Base-by-base conservation (phyloP, 2,888 invertebrate species). In the Gnatocerus cornutus region DNA sequence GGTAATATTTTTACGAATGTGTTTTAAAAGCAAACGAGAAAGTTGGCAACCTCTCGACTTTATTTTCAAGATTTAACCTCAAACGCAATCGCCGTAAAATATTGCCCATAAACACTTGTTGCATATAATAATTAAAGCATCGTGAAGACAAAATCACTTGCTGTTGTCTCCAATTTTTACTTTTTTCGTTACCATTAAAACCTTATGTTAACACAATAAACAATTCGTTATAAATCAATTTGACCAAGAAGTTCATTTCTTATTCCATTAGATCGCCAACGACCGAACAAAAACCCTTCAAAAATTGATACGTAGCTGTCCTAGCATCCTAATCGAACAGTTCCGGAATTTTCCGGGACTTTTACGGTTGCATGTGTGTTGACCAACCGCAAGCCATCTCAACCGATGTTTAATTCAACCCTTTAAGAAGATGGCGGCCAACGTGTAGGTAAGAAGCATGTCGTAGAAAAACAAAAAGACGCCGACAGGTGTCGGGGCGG, bases 341-440 rank as follows among this genome's bases (percentile, higher is more conserved):
- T 21, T 9, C 45, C 33, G 46, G 46, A 46, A 45, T 13, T 30
- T 59, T 30, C 62, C 56, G 63, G 67, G 45, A 46, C 39, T 65
- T 69, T 59, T 61, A 53, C 55, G 46, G 46, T 39, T 10, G 33
- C 46, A 46, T 50, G 67, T 71, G 16, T 13, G 29, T 46, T 73
- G 73, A 71, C 75, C 74, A 73, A 73, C 74, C 73, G 70, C 74
- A 68, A 63, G 53, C 64, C 59, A 56, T 71, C 65, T 39, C 64
- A 33, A 61, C 68, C 72, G 73, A 79, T 79, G 73, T 78, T 79
- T 77, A 79, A 79, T 79, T 77, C 76, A 78, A 77, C 77, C 75
- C 76, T 73, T 73, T 71, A 73, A 71, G 77, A 78, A 79, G 76
- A 79, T 80, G 77, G 78, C 77, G 76, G 77, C 63, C 13, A 33